Evolutionary conservation across 2,113 vertebrate species (phyloP), one percentile per base, ranked within the genome.

Genomic region (Archilochus colubris): DNA sequence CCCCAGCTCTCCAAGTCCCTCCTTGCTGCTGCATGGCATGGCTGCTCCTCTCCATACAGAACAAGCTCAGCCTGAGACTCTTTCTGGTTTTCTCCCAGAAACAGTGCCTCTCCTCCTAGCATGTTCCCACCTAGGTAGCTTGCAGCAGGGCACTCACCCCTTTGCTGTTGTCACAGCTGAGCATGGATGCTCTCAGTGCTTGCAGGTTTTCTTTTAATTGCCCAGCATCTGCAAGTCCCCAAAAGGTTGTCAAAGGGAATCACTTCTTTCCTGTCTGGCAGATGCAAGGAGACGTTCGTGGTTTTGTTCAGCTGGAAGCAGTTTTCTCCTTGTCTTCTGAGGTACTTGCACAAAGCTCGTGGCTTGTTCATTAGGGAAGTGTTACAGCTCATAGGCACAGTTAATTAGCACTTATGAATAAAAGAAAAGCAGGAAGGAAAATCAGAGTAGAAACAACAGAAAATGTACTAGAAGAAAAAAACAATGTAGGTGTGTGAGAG

Each of bases 351-450:
- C 40, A 95, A 93, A 82, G 87, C 55, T 31, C 10, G 17, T 44
- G 46, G 61, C 54, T 91, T 43, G 55, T 88, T 95, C 88, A 69
- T 94, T 89, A 91, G 77, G 63, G 76, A 91, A 91, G 28, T 2
- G 9, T 89, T 91, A 85, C 4, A 1, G 86, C 68, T 95, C 4
- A 10, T 48, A 78, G 93, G 68, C 76, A 82, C 82, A 95, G 89
- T 90, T 96, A 94, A 96, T 91, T 93, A 93, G 86, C 58, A 76
- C 72, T 91, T 78, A 76, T 59, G 85, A 96, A 93, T 95, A 95
- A 80, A 92, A 86, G 74, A 82, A 92, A 90, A 88, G 38, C 36
- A 63, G 58, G 28, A 68, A 80, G 54, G 48, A 77, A 80, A 91
- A 94, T 86, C 22, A 88, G 77, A 82, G 16, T 40, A 64, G 66